Conservation (phyloP, 1,140 invertebrate genomes). For the Magallana angulata region DNA sequence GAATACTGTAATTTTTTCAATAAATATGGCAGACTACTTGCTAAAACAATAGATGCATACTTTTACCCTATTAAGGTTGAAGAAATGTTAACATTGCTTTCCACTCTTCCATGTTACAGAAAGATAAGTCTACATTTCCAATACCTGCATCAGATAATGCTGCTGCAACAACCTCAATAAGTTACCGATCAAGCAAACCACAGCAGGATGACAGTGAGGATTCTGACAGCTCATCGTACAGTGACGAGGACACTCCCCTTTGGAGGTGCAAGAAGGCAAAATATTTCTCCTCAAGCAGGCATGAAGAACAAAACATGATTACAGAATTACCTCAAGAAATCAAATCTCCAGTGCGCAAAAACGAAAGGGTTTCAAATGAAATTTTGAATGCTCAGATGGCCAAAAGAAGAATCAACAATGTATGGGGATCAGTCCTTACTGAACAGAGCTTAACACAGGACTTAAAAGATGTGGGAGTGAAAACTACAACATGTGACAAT, state of each 20-base stretch:
- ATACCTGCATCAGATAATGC: background rate
- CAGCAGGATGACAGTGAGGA: slow-evolving; percentile 26
- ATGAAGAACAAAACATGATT: slow-evolving; percentile 24
- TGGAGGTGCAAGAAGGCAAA: slow-evolving; percentile 58
- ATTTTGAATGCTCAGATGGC: background rate
- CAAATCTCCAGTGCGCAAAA: slow-evolving; percentile 45
- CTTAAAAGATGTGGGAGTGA: slow-evolving; percentile 63
- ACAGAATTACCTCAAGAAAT: slow-evolving; percentile 51
- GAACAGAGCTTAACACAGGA: slow-evolving; percentile 68
- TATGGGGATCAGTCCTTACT: slow-evolving; percentile 71
- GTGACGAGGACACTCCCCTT: slow-evolving; percentile 57
- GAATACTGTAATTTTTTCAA: too few species aligned
- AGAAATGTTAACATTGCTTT: too few species aligned
- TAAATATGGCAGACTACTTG: too few species aligned
- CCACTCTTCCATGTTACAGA: background rate
- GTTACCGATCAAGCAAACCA: slow-evolving; percentile 26
- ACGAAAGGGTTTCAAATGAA: background rate
- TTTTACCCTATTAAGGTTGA: too few species aligned
- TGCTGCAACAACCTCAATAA: background rate
- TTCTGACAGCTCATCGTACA: slow-evolving; percentile 26
- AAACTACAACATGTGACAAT: slow-evolving; percentile 42
- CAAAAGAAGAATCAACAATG: slow-evolving; percentile 61
- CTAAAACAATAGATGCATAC: too few species aligned
- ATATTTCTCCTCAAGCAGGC: slow-evolving; percentile 50
- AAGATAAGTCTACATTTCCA: background rate